Percentiles rank a stretch among this genome's conserved stretches.
Conservation (phyloP, 2,113 vertebrate genomes). For the Grammomys surdaster region DNA sequence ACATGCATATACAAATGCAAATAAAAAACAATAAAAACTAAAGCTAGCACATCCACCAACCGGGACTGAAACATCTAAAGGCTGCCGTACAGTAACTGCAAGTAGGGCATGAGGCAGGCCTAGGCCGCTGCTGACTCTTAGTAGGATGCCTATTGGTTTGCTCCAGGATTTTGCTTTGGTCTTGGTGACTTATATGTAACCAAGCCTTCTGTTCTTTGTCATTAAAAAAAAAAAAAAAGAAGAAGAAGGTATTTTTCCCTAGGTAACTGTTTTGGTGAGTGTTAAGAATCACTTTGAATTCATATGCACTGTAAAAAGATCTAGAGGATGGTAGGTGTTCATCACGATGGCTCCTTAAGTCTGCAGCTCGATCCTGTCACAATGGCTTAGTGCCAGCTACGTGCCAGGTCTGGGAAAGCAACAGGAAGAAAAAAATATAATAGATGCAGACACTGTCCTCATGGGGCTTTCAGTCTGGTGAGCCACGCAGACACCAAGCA, state of each 20-base stretch:
- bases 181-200: slow-evolving; percentile 99
- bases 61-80: not conserved
- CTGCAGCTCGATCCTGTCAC: not conserved
- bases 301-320: slow-evolving; percentile 87
- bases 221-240: slow-evolving; percentile 99
- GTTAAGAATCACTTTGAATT: slow-evolving; percentile 99
- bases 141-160: slow-evolving; percentile 78
- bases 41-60: not conserved
- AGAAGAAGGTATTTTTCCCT: slow-evolving; percentile 89
- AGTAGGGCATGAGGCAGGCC: slow-evolving; percentile 99
- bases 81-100: slow-evolving; percentile 98
- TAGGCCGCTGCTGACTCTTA: slow-evolving; percentile 91
- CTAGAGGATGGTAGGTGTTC: not conserved
- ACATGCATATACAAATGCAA: no score
- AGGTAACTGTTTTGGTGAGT: slow-evolving; percentile 99
- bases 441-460: not conserved
- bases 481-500: not conserved
- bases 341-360: not conserved
- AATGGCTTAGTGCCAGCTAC: not conserved
- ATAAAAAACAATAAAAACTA: not conserved
- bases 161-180: slow-evolving; percentile 98
- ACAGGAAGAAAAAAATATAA: not conserved
- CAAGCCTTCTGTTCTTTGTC: slow-evolving; percentile 99
- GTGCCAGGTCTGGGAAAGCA: not conserved
- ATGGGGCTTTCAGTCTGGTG: not conserved